phyloP scores from a whole-genome alignment of 2,797 vertebrate species.

The Cuniculus paca region DNA sequence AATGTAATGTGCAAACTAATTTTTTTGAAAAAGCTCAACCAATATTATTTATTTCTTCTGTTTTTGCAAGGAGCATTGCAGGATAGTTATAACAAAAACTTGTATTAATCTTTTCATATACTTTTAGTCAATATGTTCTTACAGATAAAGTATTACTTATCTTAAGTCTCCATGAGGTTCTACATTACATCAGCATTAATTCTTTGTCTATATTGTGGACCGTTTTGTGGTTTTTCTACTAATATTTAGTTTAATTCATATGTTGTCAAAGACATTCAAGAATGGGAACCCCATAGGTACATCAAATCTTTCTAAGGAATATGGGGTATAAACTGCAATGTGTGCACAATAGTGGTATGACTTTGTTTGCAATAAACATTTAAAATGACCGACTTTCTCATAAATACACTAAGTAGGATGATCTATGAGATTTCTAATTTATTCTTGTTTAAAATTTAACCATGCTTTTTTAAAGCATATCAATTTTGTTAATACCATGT shows the following conservation, averaged over 20 bases:
- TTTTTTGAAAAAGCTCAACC: background rate
- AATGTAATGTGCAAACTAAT: slow-evolving; percentile 56
- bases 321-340: slow-evolving; percentile 77
- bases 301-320: slow-evolving; percentile 84
- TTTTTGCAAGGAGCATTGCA: slow-evolving; percentile 19
- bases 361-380: slow-evolving; percentile 92
- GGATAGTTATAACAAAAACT: background rate
- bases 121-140: slow-evolving; percentile 78
- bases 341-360: slow-evolving; percentile 84
- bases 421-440: slow-evolving; percentile 99
- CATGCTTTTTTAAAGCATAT: slow-evolving; percentile 99
- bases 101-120: slow-evolving; percentile 64
- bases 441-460: slow-evolving; percentile 99
- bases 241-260: slow-evolving; percentile 86
- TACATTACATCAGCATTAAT: slow-evolving; percentile 75
- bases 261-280: slow-evolving; percentile 85
- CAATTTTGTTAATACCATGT: slow-evolving; percentile 99
- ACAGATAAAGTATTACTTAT: slow-evolving; percentile 80
- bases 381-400: slow-evolving; percentile 91
- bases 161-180: slow-evolving; percentile 82
- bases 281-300: slow-evolving; percentile 75
- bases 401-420: slow-evolving; percentile 94
- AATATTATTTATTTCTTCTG: slow-evolving; percentile 46
- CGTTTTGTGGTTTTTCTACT: slow-evolving; percentile 85
- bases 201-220: slow-evolving; percentile 72